Conservation (phyloP, 1,140 invertebrate genomes). For the Cepaea nemoralis region DNA sequence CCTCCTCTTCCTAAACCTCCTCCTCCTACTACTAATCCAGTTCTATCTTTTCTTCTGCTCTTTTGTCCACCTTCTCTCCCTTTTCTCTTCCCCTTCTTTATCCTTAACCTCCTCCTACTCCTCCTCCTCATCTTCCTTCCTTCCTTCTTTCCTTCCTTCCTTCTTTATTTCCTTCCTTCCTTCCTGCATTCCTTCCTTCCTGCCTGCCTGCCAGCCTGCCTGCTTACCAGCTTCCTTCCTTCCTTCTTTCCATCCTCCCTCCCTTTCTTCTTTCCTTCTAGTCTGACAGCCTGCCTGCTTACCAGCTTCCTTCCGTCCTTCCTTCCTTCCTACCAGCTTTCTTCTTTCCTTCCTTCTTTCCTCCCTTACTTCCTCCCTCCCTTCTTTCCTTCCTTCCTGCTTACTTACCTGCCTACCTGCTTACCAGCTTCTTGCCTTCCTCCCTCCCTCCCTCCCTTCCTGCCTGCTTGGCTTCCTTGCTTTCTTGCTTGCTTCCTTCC, state of each 20-base stretch:
- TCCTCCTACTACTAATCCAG: too few species aligned
- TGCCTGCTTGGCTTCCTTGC: too few species aligned
- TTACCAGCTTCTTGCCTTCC: too few species aligned
- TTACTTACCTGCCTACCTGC: too few species aligned
- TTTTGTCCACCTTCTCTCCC: constrained; percentile 1
- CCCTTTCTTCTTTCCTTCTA: background rate
- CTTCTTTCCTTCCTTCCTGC: too few species aligned
- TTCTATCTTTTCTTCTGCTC: too few species aligned
- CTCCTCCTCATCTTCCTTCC: background rate
- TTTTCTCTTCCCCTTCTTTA: background rate
- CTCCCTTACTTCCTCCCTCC: background rate
- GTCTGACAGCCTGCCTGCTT: background rate
- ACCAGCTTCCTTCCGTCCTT: background rate
- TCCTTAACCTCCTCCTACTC: background rate
- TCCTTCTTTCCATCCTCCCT: background rate
- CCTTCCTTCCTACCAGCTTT: background rate
- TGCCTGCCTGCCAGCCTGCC: background rate
- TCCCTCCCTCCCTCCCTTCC: too few species aligned
- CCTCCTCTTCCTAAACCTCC: too few species aligned
- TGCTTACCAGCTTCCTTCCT: background rate
- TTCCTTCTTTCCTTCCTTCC: background rate
- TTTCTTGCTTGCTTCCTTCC: too few species aligned
- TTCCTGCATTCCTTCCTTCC: background rate
- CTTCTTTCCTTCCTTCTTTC: background rate
- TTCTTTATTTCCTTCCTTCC: background rate